phyloP scores from a whole-genome alignment of 2,113 vertebrate species.

The Lycaon pictus region DNA sequence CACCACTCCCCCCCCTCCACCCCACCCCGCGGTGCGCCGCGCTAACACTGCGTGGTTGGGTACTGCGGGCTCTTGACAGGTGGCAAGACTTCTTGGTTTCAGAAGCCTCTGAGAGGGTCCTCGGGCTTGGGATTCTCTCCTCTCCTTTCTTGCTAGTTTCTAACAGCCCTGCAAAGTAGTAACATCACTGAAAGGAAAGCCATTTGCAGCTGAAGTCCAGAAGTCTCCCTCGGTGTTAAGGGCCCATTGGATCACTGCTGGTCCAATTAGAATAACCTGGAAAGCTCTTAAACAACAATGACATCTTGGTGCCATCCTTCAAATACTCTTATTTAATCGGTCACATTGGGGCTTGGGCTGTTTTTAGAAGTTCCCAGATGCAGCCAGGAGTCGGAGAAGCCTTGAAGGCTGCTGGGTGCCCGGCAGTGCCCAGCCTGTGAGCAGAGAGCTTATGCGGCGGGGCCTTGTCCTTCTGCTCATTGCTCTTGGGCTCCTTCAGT shows the following conservation, averaged over 20 bases:
- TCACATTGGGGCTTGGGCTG: background rate
- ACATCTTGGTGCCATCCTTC: background rate
- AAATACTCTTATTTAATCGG: background rate
- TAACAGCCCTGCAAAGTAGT: background rate
- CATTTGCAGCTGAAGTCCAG: conserved; percentile 27
- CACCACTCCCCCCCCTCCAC: too few relatives aligned
- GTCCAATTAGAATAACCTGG: background rate
- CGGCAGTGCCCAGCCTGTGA: background rate
- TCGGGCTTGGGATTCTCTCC: background rate
- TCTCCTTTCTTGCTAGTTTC: background rate
- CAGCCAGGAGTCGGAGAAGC: background rate
- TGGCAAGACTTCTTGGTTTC: background rate
- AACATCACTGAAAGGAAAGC: background rate
- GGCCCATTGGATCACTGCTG: background rate
- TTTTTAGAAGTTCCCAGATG: background rate
- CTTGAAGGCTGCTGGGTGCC: background rate
- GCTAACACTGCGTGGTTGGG: too few relatives aligned
- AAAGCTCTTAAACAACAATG: background rate
- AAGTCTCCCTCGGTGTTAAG: background rate
- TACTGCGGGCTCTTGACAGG: background rate
- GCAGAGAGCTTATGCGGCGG: conserved; percentile 39
- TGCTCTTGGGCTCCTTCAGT: background rate
- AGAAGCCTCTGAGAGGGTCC: background rate
- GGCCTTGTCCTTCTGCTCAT: conserved; percentile 68
- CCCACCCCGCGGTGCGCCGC: too few relatives aligned